phyloP scores from a whole-genome alignment of 2,888 invertebrate species.

The Subacronicta megacephala region DNA sequence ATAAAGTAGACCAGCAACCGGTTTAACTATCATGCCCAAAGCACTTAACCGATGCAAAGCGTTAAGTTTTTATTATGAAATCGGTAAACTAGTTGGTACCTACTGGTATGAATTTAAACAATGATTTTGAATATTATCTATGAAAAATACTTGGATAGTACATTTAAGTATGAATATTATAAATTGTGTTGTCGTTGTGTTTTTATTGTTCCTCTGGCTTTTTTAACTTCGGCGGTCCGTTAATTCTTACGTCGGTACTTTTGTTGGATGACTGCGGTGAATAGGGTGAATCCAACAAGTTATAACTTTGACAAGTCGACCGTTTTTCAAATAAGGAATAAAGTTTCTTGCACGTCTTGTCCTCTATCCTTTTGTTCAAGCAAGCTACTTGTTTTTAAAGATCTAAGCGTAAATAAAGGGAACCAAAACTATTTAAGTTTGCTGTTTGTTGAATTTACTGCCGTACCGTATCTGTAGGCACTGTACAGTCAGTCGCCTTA shows the following conservation, averaged over 20 bases:
- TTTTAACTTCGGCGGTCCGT: not conserved
- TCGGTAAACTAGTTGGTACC: too few species aligned
- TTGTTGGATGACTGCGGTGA: too few species aligned
- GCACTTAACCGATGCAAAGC: too few species aligned
- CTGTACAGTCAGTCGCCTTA: slow-evolving; percentile 75
- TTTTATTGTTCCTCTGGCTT: too few species aligned
- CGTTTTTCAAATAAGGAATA: not conserved
- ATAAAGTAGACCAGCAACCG: too few species aligned
- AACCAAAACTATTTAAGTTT: slow-evolving; percentile 16
- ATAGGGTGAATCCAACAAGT: slow-evolving; percentile 39
- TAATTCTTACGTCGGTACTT: not conserved
- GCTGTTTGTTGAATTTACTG: slow-evolving; percentile 40
- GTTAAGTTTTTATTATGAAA: too few species aligned
- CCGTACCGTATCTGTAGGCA: slow-evolving; percentile 70
- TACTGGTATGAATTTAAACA: too few species aligned
- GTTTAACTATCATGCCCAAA: too few species aligned
- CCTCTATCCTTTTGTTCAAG: not conserved
- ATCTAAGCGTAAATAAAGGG: not conserved
- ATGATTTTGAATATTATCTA: too few species aligned
- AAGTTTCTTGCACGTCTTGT: slow-evolving; percentile 1
- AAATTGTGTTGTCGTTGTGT: too few species aligned
- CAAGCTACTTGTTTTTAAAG: not conserved
- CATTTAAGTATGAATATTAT: too few species aligned
- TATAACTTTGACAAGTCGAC: slow-evolving; percentile 4
- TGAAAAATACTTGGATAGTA: too few species aligned